Evolutionary conservation across 2,113 vertebrate genomes (phyloP), one percentile per base, ranked within the genome.

Genomic region (Penelope pileata): DNA sequence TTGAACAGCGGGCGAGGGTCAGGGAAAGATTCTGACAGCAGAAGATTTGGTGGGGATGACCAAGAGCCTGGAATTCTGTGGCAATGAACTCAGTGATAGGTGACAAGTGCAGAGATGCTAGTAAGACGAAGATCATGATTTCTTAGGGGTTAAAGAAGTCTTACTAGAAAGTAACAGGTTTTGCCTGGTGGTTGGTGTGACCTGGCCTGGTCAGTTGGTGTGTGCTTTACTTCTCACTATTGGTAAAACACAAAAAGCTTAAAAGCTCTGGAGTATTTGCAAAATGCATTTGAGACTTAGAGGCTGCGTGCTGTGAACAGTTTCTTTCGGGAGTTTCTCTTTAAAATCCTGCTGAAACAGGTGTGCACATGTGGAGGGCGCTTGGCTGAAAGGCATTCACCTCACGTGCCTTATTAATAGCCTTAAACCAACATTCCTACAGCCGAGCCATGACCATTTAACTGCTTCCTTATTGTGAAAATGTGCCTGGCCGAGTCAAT

Each of bases 341-440:
- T 93, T 29, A 81, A 91, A 96, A 86, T 90, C 1, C 1, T 95
- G 64, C 90, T 91, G 94, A 88, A 96, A 88, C 93, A 97, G 96
- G 95, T 96, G 95, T 96, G 94, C 93, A 77, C 69, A 83, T 4
- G 79, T 95, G 91, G 85, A 96, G 85, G 88, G 85, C 1, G 6
- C 56, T 94, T 93, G 93, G 79, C 85, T 95, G 93, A 93, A 94
- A 95, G 83, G 90, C 91, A 94, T 96, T 97, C 93, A 96, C 96
- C 95, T 96, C 90, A 48, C 76, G 91, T 96, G 93, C 94, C 95
- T 96, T 96, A 91, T 96, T 96, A 97, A 95, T 94, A 96, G 91
- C 90, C 79, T 94, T 94, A 97, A 96, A 96, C 79, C 93, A 96
- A 93, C 96, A 97, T 96, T 96, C 94, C 94, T 91, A 5, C 54